phyloP scores from a whole-genome alignment of 2,797 vertebrate species.

The Macropus fuliginosus region DNA sequence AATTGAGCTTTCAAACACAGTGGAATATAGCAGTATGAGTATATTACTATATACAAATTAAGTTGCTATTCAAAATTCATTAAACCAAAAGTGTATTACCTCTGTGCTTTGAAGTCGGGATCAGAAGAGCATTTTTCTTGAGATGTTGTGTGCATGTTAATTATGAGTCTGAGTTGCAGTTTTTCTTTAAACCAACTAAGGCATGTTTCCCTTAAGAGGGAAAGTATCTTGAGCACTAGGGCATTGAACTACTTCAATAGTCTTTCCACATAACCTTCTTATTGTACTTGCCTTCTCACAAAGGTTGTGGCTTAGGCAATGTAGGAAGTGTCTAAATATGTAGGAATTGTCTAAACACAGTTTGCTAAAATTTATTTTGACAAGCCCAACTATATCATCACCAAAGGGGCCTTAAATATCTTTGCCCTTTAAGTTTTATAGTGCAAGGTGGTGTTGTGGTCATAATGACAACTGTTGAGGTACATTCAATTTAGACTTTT shows the following conservation, averaged over 20 bases:
- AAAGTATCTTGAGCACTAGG: background rate
- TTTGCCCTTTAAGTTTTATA: background rate
- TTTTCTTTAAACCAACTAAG: constrained; percentile 47
- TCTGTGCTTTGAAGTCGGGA: constrained; percentile 49
- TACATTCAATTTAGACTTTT: background rate
- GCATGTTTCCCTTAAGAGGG: constrained; percentile 4
- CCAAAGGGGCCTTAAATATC: background rate
- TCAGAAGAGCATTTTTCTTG: constrained; percentile 43
- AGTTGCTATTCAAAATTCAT: constrained; percentile 45
- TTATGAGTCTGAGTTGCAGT: constrained; percentile 18
- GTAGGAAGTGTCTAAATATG: background rate
- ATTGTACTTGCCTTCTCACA: background rate
- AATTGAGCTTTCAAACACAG: constrained; percentile 36
- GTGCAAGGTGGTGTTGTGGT: background rate
- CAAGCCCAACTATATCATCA: background rate
- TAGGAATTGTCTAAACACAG: background rate
- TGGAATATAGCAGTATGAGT: constrained; percentile 34
- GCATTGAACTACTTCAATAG: background rate
- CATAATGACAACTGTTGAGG: background rate
- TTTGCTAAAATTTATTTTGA: background rate
- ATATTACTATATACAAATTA: constrained; percentile 10
- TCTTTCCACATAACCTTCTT: background rate
- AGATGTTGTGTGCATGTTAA: background rate
- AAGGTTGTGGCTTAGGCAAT: background rate
- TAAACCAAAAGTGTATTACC: constrained; percentile 9